Evolutionary conservation across 2,113 vertebrate species (phyloP).

Genomic region (Pedionomus torquatus): DNA sequence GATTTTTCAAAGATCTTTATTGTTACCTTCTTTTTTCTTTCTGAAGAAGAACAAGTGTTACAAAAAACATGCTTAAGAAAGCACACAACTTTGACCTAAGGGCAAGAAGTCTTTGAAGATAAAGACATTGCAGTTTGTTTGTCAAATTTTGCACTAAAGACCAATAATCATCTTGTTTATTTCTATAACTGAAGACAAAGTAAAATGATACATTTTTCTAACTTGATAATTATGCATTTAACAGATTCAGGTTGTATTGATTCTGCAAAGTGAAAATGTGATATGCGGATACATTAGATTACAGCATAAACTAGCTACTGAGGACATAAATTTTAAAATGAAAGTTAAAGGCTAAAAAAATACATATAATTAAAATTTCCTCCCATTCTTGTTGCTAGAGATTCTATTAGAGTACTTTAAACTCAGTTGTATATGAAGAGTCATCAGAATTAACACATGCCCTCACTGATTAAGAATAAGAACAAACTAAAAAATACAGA

Average conservation of each 20-base stretch:
- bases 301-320: not conserved
- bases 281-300: not conserved
- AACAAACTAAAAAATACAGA: not conserved
- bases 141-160: not conserved
- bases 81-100: constrained; percentile 35
- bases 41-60: constrained; percentile 41
- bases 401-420: not conserved
- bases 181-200: not conserved
- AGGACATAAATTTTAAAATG: not conserved
- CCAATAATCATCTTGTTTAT: not conserved
- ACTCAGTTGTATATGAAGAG: not conserved
- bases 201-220: not conserved
- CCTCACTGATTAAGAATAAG: not conserved
- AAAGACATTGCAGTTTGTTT: not conserved
- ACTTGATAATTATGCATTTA: not conserved
- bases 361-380: not conserved
- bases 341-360: not conserved
- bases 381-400: not conserved
- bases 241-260: not conserved
- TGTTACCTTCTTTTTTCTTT: constrained; percentile 46
- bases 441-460: not conserved
- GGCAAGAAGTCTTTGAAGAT: constrained; percentile 35
- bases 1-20: constrained; percentile 64
- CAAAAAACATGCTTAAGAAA: constrained; percentile 61
- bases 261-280: not conserved